A percentile compares a stretch with the other conserved stretches of the same genome.
Evolutionary conservation across 23 tunicate genomes (phyloP).

Genomic region (Botrylloides violaceus): DNA sequence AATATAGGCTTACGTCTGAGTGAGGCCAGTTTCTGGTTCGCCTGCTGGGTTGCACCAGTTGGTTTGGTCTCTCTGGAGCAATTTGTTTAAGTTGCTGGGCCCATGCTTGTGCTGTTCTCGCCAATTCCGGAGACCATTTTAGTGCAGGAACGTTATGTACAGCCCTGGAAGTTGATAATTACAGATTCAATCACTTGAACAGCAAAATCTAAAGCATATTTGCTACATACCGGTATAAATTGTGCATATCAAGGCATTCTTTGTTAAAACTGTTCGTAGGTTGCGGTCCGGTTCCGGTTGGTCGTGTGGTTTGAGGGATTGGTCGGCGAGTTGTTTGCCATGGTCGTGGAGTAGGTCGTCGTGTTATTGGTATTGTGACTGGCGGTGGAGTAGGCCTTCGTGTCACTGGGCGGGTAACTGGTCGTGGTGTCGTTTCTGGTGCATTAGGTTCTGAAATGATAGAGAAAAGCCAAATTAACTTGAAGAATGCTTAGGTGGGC

Average conservation of each 20-base stretch:
- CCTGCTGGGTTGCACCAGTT: not conserved
- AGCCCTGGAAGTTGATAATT: constrained; percentile 29
- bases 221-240: constrained; percentile 9
- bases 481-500: no score
- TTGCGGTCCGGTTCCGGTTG: not conserved
- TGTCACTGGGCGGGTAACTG: not conserved
- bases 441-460: not conserved
- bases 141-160: constrained; percentile 49
- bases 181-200: no score
- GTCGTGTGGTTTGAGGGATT: constrained; percentile 1
- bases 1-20: constrained; percentile 60
- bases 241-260: constrained; percentile 18
- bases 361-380: not conserved
- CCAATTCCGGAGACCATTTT: constrained; percentile 41
- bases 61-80: constrained; percentile 57
- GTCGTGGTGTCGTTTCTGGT: not conserved
- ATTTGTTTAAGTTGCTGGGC: constrained; percentile 34
- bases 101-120: constrained; percentile 56
- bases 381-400: not conserved
- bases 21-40: constrained; percentile 84
- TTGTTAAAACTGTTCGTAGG: constrained; percentile 12
- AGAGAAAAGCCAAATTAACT: no score
- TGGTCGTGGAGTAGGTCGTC: constrained; percentile 14
- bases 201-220: no score
- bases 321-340: not conserved